Evolutionary conservation across 2,113 vertebrate genomes (phyloP).

Genomic region (Emydocephalus ijimae): DNA sequence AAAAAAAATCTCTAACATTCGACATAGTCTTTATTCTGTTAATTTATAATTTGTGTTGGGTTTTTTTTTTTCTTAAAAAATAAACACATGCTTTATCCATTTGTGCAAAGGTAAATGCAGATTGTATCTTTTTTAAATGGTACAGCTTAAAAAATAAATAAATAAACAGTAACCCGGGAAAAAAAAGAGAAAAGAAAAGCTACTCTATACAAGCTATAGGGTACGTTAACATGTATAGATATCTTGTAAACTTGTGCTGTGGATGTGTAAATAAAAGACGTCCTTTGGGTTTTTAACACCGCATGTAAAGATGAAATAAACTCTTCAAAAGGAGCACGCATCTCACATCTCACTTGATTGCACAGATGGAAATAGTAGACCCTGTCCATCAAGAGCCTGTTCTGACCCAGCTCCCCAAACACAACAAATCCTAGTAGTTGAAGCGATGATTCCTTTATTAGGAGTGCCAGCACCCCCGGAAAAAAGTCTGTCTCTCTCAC

Average conservation of each 20-base stretch:
- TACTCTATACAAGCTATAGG: conserved; percentile 88
- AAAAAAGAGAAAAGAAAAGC: conserved; percentile 78
- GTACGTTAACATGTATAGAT: conserved; percentile 97
- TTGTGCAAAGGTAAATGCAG: conserved; percentile 88
- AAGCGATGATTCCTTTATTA: no score
- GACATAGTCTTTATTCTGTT: conserved; percentile 87
- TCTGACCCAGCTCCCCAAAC: no score
- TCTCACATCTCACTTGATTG: fast-evolving
- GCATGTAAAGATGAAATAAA: conserved; percentile 99
- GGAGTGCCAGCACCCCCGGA: no score
- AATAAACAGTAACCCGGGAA: conserved; percentile 24
- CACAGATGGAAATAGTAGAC: not conserved
- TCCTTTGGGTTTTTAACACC: conserved; percentile 97
- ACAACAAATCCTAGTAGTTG: no score
- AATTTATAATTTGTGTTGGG: conserved; percentile 74
- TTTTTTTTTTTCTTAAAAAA: conserved; percentile 4
- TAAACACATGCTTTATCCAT: conserved; percentile 79
- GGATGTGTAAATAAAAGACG: conserved; percentile 98
- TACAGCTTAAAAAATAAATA: conserved; percentile 79
- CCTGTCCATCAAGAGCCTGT: no score
- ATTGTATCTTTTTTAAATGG: conserved; percentile 90
- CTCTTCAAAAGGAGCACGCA: conserved; percentile 77
- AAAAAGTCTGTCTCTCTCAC: no score
- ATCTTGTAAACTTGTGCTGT: conserved; percentile 98
- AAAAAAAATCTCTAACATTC: conserved; percentile 74